Evolutionary conservation across 2,888 invertebrate genomes (phyloP).

Genomic region (Drosophila quinaria): DNA sequence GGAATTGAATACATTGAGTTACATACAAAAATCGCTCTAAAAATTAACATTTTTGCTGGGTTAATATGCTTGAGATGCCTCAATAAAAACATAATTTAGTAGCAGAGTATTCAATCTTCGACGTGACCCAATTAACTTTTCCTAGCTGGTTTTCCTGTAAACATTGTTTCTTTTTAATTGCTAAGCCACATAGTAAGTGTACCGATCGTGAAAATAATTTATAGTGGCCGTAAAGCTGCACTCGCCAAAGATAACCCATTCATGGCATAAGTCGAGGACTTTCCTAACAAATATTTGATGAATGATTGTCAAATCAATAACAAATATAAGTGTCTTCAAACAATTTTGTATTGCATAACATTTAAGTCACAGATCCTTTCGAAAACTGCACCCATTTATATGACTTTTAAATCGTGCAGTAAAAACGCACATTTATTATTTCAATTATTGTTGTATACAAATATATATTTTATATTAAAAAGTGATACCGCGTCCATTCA

Average conservation of each 20-base stretch:
- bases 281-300: constrained; percentile 6
- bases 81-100: too few species aligned
- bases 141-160: neutral
- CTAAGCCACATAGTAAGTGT: constrained; percentile 3
- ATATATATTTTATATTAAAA: neutral
- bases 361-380: neutral
- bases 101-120: constrained; percentile 9
- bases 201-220: constrained; percentile 15
- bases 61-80: neutral
- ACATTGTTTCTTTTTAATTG: constrained; percentile 11
- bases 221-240: constrained; percentile 7
- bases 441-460: neutral
- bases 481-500: neutral
- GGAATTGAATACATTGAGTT: too few species aligned
- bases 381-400: neutral
- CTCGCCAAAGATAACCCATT: constrained; percentile 29
- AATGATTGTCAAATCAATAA: constrained; percentile 5
- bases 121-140: neutral
- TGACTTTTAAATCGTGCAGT: neutral
- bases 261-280: neutral
- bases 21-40: too few species aligned
- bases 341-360: neutral
- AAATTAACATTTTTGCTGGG: too few species aligned
- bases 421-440: neutral
- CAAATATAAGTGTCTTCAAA: neutral